A percentile compares a stretch with the other conserved stretches of the same genome.
These are phyloP conservation scores for Griposia aprilina DNA, from an alignment of 2,888 invertebrate genomes.

Conservation along the genomic window DNA sequence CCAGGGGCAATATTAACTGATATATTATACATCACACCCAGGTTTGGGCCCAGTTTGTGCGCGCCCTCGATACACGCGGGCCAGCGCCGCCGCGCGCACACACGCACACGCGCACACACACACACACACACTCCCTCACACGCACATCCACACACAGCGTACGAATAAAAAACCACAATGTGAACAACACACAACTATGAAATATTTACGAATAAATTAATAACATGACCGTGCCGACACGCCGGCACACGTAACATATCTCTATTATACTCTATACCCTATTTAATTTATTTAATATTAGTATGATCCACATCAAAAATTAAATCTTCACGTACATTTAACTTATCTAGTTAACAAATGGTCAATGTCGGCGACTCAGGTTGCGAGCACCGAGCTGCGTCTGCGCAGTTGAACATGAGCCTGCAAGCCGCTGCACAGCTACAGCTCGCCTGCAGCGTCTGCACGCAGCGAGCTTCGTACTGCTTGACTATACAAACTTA, in stretches of 20 bases:
- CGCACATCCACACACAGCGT: slow-evolving; percentile 60
- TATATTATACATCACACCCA: slow-evolving; percentile 4
- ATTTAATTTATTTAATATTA: slow-evolving; percentile 73
- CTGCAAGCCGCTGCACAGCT: slow-evolving; percentile 32
- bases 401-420: slow-evolving; percentile 5
- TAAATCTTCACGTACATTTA: slow-evolving; percentile 76
- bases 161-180: slow-evolving; percentile 70
- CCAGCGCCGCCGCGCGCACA: slow-evolving; percentile 37
- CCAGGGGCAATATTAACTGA: not conserved
- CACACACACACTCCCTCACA: slow-evolving; percentile 32
- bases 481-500: slow-evolving; percentile 10
- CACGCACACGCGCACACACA: slow-evolving; percentile 40
- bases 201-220: slow-evolving; percentile 69
- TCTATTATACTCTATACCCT: slow-evolving; percentile 66
- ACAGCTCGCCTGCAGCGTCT: slow-evolving; percentile 20
- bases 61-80: slow-evolving; percentile 10
- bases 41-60: not conserved
- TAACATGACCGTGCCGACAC: slow-evolving; percentile 60
- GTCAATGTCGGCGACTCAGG: slow-evolving; percentile 21
- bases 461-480: slow-evolving; percentile 3
- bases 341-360: slow-evolving; percentile 77
- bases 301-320: slow-evolving; percentile 81
- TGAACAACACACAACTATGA: slow-evolving; percentile 75
- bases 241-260: slow-evolving; percentile 58
- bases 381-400: not conserved